phyloP scores from a whole-genome alignment of 1,140 invertebrate species.

The Tetramorium simillimum region DNA sequence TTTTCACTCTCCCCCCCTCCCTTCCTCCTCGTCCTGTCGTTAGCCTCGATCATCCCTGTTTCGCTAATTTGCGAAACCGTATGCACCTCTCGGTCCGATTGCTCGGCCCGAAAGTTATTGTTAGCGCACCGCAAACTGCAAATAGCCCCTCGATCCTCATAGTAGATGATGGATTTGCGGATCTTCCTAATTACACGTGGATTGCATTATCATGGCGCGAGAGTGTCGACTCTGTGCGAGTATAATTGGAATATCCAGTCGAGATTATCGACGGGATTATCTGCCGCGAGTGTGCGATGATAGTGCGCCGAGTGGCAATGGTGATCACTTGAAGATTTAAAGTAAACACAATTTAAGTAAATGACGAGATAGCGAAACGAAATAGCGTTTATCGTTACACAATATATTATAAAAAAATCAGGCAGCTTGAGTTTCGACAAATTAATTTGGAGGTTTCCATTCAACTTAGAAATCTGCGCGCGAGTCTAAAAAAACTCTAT shows the following conservation, averaged over 20 bases:
- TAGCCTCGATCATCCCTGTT: neutral
- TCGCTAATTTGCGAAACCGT: slow-evolving; percentile 7
- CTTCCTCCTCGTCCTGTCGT: neutral
- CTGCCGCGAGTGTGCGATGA: neutral
- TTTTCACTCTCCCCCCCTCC: neutral
- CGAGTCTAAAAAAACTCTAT: neutral
- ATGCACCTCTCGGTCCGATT: slow-evolving; percentile 11
- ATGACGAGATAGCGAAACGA: neutral
- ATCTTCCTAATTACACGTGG: slow-evolving; percentile 52
- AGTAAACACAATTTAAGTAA: neutral
- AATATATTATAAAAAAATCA: neutral
- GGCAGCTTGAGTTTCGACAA: neutral
- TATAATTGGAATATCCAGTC: slow-evolving; percentile 44
- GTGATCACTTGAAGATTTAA: neutral
- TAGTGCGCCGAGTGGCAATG: neutral
- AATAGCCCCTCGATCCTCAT: slow-evolving; percentile 32
- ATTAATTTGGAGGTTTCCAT: neutral
- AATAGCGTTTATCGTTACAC: neutral
- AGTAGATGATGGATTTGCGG: slow-evolving; percentile 33
- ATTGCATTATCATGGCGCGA: slow-evolving; percentile 30
- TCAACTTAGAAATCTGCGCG: too few relatives aligned
- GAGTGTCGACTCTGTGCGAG: neutral
- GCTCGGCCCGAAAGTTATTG: slow-evolving; percentile 42
- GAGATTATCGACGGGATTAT: slow-evolving; percentile 15
- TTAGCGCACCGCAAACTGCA: slow-evolving; percentile 28